Percentiles rank a stretch among this genome's conserved stretches.
phyloP scores from a whole-genome alignment of 2,888 invertebrate species.

The Drosophila neonasuta region DNA sequence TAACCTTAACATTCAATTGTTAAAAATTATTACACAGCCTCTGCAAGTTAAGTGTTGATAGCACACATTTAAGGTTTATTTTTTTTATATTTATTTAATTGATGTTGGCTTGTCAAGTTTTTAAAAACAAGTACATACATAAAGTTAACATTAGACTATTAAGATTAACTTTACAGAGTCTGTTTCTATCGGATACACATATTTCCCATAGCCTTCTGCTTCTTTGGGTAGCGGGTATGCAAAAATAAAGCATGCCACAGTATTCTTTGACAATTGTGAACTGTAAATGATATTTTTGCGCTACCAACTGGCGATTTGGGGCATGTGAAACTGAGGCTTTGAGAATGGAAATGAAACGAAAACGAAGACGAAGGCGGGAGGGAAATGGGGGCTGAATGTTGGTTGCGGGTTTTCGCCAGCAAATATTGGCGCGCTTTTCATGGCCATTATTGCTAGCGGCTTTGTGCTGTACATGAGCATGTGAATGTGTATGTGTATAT shows the following conservation, averaged over 20 bases:
- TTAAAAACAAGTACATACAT: no score
- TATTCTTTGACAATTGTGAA: slow-evolving; percentile 23
- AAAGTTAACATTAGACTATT: no score
- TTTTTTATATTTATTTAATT: no score
- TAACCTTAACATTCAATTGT: no score
- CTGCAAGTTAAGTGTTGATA: no score
- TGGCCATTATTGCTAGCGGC: slow-evolving; percentile 20
- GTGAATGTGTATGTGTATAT: neutral
- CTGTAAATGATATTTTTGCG: slow-evolving; percentile 34
- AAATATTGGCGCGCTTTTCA: slow-evolving; percentile 37
- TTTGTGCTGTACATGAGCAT: slow-evolving; percentile 2
- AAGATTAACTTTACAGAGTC: no score
- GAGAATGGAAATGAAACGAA: neutral
- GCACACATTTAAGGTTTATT: no score
- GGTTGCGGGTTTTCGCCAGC: slow-evolving; percentile 2
- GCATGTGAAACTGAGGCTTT: no score
- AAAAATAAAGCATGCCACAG: neutral
- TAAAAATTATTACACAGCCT: no score
- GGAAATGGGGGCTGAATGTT: neutral
- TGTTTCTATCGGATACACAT: no score
- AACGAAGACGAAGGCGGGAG: neutral
- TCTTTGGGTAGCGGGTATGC: neutral
- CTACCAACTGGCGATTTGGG: slow-evolving; percentile 5
- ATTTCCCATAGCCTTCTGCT: neutral
- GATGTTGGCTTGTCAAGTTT: no score